Conservation (phyloP, 2,888 invertebrate species). For the Ophion obscuratus region DNA sequence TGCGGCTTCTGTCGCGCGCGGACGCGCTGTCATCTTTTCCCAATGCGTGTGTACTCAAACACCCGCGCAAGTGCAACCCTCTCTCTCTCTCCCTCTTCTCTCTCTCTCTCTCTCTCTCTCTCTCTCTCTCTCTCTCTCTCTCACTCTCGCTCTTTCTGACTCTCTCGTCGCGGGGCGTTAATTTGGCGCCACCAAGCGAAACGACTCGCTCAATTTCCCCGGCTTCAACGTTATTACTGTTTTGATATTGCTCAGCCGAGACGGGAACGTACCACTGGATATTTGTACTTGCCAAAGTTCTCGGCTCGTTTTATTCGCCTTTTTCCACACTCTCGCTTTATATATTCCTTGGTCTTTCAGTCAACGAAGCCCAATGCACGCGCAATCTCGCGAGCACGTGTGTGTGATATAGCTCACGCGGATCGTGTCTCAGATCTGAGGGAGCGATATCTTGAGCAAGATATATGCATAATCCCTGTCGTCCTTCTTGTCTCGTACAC, state of each 20-base stretch:
- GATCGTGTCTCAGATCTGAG: constrained; percentile 64
- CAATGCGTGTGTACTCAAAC: constrained; percentile 29
- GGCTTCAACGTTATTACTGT: constrained; percentile 75
- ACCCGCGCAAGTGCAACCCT: constrained; percentile 36
- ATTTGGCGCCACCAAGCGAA: constrained; percentile 79
- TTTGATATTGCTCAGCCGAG: constrained; percentile 65
- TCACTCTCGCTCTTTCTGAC: too few relatives aligned
- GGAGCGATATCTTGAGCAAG: constrained; percentile 59
- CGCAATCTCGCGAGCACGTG: not conserved
- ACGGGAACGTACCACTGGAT: constrained; percentile 58
- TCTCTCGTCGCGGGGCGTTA: constrained; percentile 75
- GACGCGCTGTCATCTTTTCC: constrained; percentile 55
- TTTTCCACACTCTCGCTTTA: constrained; percentile 16
- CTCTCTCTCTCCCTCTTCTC: not conserved
- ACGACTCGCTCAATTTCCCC: constrained; percentile 80
- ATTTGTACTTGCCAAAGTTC: constrained; percentile 65
- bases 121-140: not conserved
- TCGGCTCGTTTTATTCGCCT: constrained; percentile 22
- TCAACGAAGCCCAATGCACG: constrained; percentile 1
- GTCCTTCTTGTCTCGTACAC: constrained; percentile 57
- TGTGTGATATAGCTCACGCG: constrained; percentile 50
- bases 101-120: not conserved
- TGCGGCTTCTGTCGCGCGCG: constrained; percentile 75
- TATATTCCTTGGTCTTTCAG: constrained; percentile 13
- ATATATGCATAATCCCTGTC: constrained; percentile 66